Percentiles rank a stretch among this genome's conserved stretches.
phyloP scores from a whole-genome alignment of 2,797 vertebrate genomes.

The Gadopsis bispinosus region DNA sequence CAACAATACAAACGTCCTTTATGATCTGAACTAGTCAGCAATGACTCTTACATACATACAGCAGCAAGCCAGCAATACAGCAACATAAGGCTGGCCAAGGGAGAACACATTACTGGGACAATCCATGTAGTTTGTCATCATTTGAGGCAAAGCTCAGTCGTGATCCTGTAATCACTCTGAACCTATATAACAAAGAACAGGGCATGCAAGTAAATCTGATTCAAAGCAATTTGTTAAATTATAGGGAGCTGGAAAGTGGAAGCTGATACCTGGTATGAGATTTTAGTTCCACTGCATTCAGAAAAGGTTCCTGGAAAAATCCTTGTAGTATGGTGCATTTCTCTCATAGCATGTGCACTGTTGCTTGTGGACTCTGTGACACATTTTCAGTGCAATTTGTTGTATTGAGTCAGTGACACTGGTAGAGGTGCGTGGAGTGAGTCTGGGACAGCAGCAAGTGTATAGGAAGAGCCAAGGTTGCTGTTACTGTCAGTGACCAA shows the following conservation, averaged over 20 bases:
- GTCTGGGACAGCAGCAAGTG: constrained; percentile 4
- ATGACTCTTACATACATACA: constrained; percentile 3
- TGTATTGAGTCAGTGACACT: background rate
- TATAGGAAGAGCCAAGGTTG: background rate
- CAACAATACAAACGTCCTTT: constrained; percentile 18
- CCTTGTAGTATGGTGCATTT: constrained; percentile 42
- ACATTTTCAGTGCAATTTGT: constrained; percentile 35
- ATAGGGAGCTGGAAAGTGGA: constrained; percentile 79
- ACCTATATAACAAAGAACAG: constrained; percentile 78
- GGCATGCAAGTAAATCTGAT: constrained; percentile 77
- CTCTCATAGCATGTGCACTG: constrained; percentile 5
- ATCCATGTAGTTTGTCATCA: constrained; percentile 78
- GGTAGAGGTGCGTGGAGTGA: constrained; percentile 3
- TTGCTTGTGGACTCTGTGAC: constrained; percentile 38
- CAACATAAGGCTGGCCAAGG: constrained; percentile 37
- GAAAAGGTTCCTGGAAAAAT: constrained; percentile 69
- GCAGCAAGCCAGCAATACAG: constrained; percentile 43
- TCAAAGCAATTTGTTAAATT: constrained; percentile 84
- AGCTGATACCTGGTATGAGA: constrained; percentile 78
- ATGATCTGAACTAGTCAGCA: constrained; percentile 21
- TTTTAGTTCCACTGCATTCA: constrained; percentile 71
- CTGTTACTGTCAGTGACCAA: constrained; percentile 6
- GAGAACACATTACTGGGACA: constrained; percentile 56
- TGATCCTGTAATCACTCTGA: constrained; percentile 77
- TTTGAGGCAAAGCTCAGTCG: constrained; percentile 68